phyloP scores from a whole-genome alignment of 2,113 vertebrate species.

The Halichoerus grypus region DNA sequence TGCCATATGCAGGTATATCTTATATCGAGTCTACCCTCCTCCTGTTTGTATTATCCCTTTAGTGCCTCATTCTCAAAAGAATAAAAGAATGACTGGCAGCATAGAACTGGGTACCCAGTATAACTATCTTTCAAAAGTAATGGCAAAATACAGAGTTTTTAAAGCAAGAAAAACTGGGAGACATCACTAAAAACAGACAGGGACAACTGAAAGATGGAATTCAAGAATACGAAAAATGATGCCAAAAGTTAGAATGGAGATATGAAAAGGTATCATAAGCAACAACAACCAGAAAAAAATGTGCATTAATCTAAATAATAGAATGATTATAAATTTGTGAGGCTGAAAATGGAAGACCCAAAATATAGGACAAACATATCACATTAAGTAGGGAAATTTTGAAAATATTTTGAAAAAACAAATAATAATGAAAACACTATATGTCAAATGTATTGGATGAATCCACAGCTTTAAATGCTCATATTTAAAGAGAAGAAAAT shows the following conservation, averaged over 20 bases:
- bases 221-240: background rate
- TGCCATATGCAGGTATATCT: background rate
- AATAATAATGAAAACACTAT: background rate
- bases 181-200: background rate
- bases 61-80: background rate
- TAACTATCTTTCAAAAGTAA: background rate
- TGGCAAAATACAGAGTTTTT: background rate
- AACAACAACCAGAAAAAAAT: background rate
- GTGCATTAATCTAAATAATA: background rate
- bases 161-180: background rate
- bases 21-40: background rate
- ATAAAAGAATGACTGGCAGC: background rate
- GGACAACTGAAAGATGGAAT: background rate
- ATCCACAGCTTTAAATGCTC: background rate
- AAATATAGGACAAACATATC: background rate
- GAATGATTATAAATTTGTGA: background rate
- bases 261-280: background rate
- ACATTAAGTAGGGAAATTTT: background rate
- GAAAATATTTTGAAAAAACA: background rate
- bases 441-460: background rate
- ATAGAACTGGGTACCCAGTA: background rate
- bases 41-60: background rate
- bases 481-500: background rate
- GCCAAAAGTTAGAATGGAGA: background rate
- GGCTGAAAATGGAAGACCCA: background rate